phyloP scores from a whole-genome alignment of 92 coral and sea anemone species.

The Porites divaricata region DNA sequence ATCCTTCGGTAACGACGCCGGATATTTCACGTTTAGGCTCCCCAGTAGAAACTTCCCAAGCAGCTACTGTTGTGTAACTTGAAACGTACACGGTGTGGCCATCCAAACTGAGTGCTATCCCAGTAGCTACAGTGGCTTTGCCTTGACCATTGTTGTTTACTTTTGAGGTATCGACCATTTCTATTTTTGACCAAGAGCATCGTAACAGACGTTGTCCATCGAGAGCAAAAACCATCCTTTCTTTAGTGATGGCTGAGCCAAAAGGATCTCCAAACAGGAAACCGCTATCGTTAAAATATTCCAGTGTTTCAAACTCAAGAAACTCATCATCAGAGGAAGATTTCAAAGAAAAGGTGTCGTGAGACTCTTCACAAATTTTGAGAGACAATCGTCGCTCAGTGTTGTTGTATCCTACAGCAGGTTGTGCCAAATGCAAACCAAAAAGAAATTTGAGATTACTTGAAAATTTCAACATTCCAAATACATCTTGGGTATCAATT shows the following conservation, averaged over 20 bases:
- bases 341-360: background rate
- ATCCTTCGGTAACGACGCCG: too few relatives aligned
- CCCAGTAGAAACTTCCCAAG: conserved; percentile 10
- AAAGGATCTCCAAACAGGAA: too few relatives aligned
- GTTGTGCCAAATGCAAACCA: background rate
- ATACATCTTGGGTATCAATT: background rate
- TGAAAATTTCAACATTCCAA: conserved; percentile 8
- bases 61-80: background rate
- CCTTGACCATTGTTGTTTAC: too few relatives aligned
- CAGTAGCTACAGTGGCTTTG: too few relatives aligned
- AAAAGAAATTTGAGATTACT: background rate
- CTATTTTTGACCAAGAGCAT: too few relatives aligned
- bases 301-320: too few relatives aligned
- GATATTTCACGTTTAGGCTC: background rate
- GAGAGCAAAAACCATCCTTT: too few relatives aligned
- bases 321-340: too few relatives aligned
- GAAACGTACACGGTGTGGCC: conserved; percentile 1
- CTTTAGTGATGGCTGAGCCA: too few relatives aligned
- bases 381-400: background rate
- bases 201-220: too few relatives aligned
- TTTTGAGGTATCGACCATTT: too few relatives aligned
- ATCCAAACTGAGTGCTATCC: background rate
- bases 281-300: too few relatives aligned
- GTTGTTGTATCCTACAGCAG: background rate
- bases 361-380: background rate